A percentile compares a stretch with the other conserved stretches of the same genome.
Evolutionary conservation across 2,888 invertebrate genomes (phyloP).

Genomic region (Odontomyia ornata): DNA sequence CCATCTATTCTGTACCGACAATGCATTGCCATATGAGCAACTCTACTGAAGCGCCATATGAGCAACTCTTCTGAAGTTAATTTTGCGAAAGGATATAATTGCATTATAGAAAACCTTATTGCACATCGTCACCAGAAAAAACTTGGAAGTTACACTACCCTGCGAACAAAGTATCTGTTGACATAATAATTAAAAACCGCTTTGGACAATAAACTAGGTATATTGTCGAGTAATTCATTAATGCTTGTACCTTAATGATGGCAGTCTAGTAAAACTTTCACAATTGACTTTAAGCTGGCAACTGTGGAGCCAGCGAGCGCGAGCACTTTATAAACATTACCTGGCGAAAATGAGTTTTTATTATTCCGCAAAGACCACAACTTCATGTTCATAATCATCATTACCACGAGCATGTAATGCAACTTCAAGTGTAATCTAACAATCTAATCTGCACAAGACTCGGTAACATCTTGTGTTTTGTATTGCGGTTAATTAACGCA

Average conservation of each 20-base stretch:
- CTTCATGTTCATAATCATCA: conserved; percentile 3
- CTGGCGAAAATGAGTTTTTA: conserved; percentile 34
- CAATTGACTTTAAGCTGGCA: background rate
- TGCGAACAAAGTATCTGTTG: conserved; percentile 11
- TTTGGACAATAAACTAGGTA: conserved; percentile 12
- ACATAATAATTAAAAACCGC: conserved; percentile 41
- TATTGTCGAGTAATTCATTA: conserved; percentile 33
- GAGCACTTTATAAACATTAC: conserved; percentile 35
- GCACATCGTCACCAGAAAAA: too few relatives aligned
- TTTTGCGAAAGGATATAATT: too few relatives aligned
- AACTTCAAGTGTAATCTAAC: conserved; percentile 42
- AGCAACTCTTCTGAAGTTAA: too few relatives aligned
- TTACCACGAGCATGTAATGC: conserved; percentile 38
- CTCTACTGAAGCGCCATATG: too few relatives aligned
- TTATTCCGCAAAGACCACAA: conserved; percentile 25
- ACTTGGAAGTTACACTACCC: too few relatives aligned
- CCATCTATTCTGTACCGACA: too few relatives aligned
- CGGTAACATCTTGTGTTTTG: conserved; percentile 36
- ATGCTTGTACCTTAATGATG: background rate
- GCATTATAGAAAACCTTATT: too few relatives aligned
- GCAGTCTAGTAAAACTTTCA: conserved; percentile 10
- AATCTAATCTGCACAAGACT: conserved; percentile 38
- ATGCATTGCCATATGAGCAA: too few relatives aligned
- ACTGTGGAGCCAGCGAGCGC: too few relatives aligned
- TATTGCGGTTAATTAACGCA: conserved; percentile 41